Evolutionary conservation across 2,797 vertebrate genomes (phyloP), one percentile per base, ranked within the genome.

Genomic region (Paguma larvata): DNA sequence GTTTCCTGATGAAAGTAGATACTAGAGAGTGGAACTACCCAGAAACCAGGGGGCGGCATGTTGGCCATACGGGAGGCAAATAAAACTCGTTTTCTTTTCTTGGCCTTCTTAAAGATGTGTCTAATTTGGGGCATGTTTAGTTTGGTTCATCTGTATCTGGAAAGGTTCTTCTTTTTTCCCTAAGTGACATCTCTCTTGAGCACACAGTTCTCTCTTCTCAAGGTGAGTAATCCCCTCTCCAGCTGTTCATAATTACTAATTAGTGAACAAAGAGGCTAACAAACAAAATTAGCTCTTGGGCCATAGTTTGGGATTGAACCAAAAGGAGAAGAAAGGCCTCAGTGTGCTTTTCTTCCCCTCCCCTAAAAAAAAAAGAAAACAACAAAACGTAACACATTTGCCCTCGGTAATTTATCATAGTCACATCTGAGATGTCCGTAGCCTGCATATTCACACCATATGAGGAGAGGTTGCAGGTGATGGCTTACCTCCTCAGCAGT

Each of bases 181-280:
- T 78, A 92, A 97, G 89, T 88, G 27, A 53, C 46, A 92, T 51
- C 14, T 96, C 73, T 93, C 30, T 21, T 72, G 83, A 92, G 97
- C 96, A 30, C 34, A n/a, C 18, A 83, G 62, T 82, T 89, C 85
- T 65, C 77, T 96, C 27, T 85, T 68, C 89, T 95, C n/a, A 80
- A 97, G 97, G 95, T 27, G 75, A 96, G 79, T 10, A 68, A 51
- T 96, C 3, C 84, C 94, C 95, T 95, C 92, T 97, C 41, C 68
- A 95, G 92, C 82, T 97, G 44, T 67, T 98, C 14, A 7, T 93
- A 95, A 80, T 82, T 23, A 90, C 78, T 85, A 90, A 56, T 96
- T 94, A 94, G 85, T 70, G 91, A 97, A 85, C 83, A 87, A 84
- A 94, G 70, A 85, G 67, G 27, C 85, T 88, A 85, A 83, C 73